These are phyloP conservation scores for Colletes latitarsis DNA, from an alignment of 1,140 invertebrate species.

Conservation along the genomic window DNA sequence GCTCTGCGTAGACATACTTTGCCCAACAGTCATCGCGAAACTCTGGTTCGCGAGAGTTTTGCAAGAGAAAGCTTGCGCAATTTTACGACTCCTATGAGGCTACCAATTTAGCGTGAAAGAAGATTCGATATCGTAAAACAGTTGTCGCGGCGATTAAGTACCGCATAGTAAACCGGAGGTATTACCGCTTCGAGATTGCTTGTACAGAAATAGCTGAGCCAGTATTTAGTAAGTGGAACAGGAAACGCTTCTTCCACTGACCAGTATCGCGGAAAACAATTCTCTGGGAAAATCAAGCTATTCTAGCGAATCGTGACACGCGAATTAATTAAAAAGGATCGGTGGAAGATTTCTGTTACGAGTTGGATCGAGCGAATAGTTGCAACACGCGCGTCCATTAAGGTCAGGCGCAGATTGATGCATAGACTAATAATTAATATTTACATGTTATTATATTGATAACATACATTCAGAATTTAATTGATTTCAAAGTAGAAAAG, in stretches of 20 bases:
- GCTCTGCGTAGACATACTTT: neutral
- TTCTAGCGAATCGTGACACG: neutral
- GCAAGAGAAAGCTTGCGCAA: neutral
- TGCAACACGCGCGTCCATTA: too few species aligned
- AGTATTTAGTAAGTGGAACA: conserved; percentile 33
- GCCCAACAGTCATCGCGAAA: conserved; percentile 3
- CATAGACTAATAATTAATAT: too few species aligned
- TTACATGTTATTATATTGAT: too few species aligned
- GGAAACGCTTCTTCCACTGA: conserved; percentile 33
- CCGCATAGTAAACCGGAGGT: neutral
- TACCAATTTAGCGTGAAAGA: neutral
- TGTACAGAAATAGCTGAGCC: conserved; percentile 3
- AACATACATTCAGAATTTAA: too few species aligned
- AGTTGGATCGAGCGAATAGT: neutral
- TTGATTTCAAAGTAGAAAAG: too few species aligned
- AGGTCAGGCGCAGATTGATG: too few species aligned
- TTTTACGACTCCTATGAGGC: too few species aligned
- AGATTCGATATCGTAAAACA: neutral
- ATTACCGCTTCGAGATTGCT: neutral
- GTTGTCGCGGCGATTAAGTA: conserved; percentile 34
- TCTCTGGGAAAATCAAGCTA: neutral
- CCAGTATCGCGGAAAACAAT: neutral
- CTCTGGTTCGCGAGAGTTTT: conserved; percentile 2
- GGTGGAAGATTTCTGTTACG: neutral
- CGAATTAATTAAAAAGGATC: neutral